Percentiles rank a stretch among this genome's conserved stretches.
Conservation (phyloP, 2,797 vertebrate genomes). For the Loris lydekkerianus region DNA sequence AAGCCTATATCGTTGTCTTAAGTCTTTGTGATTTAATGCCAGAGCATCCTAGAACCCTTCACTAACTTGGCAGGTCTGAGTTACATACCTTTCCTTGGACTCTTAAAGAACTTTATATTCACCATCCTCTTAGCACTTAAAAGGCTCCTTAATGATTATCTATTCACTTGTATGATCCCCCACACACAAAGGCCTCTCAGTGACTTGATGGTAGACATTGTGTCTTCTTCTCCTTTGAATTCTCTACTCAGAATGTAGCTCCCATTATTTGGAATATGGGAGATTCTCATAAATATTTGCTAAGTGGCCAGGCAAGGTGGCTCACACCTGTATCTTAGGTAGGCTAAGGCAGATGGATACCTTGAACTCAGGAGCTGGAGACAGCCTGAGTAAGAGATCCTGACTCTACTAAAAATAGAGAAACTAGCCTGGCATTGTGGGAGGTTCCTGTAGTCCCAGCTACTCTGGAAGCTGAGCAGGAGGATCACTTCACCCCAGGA, state of each 20-base stretch:
- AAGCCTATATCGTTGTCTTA: background rate
- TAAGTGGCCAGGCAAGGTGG: background rate
- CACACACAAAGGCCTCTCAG: background rate
- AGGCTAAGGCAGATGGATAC: too few relatives aligned
- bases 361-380: too few relatives aligned
- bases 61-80: background rate
- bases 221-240: background rate
- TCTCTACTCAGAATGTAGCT: background rate
- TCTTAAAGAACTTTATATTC: background rate
- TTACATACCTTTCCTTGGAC: background rate
- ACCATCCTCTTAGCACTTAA: background rate
- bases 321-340: too few relatives aligned
- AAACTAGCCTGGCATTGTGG: too few relatives aligned
- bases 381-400: too few relatives aligned
- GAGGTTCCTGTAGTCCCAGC: too few relatives aligned
- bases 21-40: background rate
- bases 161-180: background rate
- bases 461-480: too few relatives aligned
- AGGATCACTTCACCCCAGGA: too few relatives aligned
- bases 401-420: too few relatives aligned
- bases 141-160: background rate
- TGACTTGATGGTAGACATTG: background rate
- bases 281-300: conserved; percentile 35
- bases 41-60: background rate
- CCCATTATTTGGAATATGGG: background rate